A percentile compares a stretch with the other conserved stretches of the same genome.
phyloP scores from a whole-genome alignment of 2,888 invertebrate genomes.

The Tetramorium bicarinatum region DNA sequence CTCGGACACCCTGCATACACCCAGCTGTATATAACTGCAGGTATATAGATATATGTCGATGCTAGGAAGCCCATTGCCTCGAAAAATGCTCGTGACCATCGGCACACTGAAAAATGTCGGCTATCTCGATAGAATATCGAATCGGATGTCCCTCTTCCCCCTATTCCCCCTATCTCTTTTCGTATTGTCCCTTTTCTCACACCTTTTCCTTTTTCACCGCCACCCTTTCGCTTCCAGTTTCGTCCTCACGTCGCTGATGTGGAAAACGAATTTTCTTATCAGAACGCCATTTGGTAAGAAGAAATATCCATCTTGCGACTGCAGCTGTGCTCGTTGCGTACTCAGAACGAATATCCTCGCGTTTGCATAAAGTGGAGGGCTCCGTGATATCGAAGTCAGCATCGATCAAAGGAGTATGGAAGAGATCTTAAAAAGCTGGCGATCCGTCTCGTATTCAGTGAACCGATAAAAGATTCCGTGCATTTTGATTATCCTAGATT shows the following conservation, averaged over 20 bases:
- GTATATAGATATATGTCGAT: conserved; percentile 13
- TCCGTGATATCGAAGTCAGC: conserved; percentile 24
- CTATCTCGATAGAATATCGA: conserved; percentile 72
- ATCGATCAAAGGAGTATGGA: conserved; percentile 13
- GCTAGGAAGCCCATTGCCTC: conserved; percentile 19
- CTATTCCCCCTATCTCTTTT: not conserved
- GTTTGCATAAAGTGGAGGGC: conserved; percentile 31
- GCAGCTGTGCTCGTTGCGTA: conserved; percentile 28
- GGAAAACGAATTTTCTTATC: conserved; percentile 66
- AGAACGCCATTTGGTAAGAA: conserved; percentile 38
- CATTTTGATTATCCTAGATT: not conserved
- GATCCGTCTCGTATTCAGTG: not conserved
- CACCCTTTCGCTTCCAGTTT: conserved; percentile 34
- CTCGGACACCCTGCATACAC: conserved; percentile 6
- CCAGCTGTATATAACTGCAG: conserved; percentile 3
- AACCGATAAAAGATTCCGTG: not conserved
- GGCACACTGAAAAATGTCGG: conserved; percentile 66
- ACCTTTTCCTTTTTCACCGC: conserved; percentile 9
- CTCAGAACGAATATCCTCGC: conserved; percentile 7
- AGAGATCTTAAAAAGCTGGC: not conserved
- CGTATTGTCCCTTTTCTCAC: conserved; percentile 45
- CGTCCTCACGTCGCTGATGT: conserved; percentile 47
- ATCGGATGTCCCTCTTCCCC: conserved; percentile 56
- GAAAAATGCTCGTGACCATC: conserved; percentile 66
- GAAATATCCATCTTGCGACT: conserved; percentile 45